Conservation (phyloP, 2,797 vertebrate species). For the Sarcophilus harrisii region DNA sequence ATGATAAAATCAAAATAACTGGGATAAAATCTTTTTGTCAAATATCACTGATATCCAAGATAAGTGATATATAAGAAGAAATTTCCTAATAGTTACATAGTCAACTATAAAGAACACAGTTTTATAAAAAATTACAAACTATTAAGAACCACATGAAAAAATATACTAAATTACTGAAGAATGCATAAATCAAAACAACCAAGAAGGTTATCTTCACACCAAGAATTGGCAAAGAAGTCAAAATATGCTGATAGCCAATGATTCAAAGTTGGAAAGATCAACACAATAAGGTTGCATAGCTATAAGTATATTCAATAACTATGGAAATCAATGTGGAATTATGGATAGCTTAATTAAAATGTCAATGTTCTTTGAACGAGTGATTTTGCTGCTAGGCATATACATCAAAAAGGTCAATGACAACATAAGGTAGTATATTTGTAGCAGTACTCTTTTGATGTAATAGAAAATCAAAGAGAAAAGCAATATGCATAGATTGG, state of each 20-base stretch:
- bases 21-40: background rate
- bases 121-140: background rate
- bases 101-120: background rate
- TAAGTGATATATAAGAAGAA: background rate
- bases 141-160: background rate
- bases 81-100: background rate
- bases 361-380: background rate
- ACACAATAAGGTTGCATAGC: background rate
- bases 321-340: background rate
- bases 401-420: background rate
- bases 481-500: background rate
- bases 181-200: background rate
- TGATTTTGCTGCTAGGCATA: background rate
- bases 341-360: background rate
- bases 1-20: background rate
- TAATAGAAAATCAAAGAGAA: background rate
- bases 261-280: background rate
- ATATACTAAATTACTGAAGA: background rate
- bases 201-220: background rate
- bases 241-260: background rate
- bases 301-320: background rate
- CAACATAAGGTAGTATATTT: background rate
- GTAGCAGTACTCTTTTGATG: background rate
- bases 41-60: background rate
- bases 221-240: background rate